Evolutionary conservation across 2,797 vertebrate species (phyloP).

Genomic region (Hydrocynus forskahlii): DNA sequence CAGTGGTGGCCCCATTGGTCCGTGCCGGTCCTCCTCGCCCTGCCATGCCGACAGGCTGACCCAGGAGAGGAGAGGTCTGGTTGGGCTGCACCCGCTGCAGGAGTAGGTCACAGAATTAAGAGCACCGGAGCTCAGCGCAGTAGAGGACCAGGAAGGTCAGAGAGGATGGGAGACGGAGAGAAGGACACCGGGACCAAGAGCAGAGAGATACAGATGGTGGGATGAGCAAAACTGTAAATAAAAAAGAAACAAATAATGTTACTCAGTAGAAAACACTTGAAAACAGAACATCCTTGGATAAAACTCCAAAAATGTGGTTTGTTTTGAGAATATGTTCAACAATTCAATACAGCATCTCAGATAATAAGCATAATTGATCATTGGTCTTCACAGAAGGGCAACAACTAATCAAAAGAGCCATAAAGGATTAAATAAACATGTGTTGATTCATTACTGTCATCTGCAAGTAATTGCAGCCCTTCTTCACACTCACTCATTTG

Average conservation of each 20-base stretch:
- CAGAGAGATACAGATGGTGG: slow-evolving; percentile 47
- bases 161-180: slow-evolving; percentile 15
- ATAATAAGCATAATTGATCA: neutral
- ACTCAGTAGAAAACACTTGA: neutral
- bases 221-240: slow-evolving; percentile 25
- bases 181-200: slow-evolving; percentile 44
- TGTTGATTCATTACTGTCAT: too few relatives aligned
- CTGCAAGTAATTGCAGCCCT: too few relatives aligned
- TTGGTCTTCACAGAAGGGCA: too few relatives aligned
- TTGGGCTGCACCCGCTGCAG: slow-evolving; percentile 24
- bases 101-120: slow-evolving; percentile 21
- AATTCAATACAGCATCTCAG: neutral
- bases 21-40: slow-evolving; percentile 92
- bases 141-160: slow-evolving; percentile 56
- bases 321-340: neutral
- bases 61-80: slow-evolving; percentile 48
- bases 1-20: slow-evolving; percentile 89
- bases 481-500: too few relatives aligned
- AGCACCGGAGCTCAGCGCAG: slow-evolving; percentile 46
- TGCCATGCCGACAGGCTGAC: slow-evolving; percentile 81
- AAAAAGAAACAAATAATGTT: neutral
- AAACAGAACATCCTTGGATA: neutral
- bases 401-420: too few relatives aligned
- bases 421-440: too few relatives aligned
- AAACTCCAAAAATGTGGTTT: too few relatives aligned